These are phyloP conservation scores for Danio albolineatus DNA, from an alignment of 2,797 vertebrate species.

Conservation along the genomic window DNA sequence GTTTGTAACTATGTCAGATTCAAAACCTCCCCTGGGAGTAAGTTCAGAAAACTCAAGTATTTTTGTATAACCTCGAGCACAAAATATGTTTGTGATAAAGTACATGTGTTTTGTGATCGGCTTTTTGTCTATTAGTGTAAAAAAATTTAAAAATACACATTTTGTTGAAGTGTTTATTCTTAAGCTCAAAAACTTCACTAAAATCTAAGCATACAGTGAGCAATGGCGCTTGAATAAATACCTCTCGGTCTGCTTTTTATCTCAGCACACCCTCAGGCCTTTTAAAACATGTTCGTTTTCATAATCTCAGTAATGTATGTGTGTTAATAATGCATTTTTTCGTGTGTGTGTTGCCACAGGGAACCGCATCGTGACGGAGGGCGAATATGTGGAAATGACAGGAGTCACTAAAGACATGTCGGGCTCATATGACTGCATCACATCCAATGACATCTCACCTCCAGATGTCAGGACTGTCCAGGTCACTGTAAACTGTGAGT, in stretches of 20 bases:
- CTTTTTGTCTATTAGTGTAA: no score
- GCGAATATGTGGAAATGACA: constrained; percentile 92
- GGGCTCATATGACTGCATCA: constrained; percentile 93
- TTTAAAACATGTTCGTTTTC: not conserved
- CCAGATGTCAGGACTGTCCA: constrained; percentile 89
- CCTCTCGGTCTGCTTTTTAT: not conserved
- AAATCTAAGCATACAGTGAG: no score
- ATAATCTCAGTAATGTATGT: not conserved
- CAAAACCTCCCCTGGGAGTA: no score
- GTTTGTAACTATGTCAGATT: no score
- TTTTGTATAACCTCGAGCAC: no score
- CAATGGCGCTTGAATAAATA: no score
- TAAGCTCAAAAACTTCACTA: no score
- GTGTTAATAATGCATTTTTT: not conserved
- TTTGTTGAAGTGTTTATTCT: no score
- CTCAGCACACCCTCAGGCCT: not conserved
- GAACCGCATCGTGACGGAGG: constrained; percentile 88
- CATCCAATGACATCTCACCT: constrained; percentile 89
- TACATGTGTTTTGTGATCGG: no score
- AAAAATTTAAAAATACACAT: no score
- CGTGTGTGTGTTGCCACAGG: constrained; percentile 67
- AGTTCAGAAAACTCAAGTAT: no score
- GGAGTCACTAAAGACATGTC: constrained; percentile 94
- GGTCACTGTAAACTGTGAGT: constrained; percentile 96
- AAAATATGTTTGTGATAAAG: no score